Percentiles rank a stretch among this genome's conserved stretches.
Conservation (phyloP, 2,797 vertebrate species). For the Leptatherina wallacei region DNA sequence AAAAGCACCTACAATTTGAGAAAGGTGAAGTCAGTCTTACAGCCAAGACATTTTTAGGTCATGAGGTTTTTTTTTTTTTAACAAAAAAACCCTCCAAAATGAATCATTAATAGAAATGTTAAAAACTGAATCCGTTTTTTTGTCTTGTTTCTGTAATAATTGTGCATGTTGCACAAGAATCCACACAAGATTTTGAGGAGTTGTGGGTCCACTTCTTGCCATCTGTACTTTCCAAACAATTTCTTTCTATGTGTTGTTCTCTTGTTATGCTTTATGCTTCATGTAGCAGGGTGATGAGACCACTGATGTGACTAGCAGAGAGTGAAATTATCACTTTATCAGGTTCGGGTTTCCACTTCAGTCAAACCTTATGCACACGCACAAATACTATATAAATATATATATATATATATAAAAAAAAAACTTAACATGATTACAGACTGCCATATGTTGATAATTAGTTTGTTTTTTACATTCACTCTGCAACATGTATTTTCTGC, state of each 20-base stretch:
- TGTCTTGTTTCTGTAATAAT: no score
- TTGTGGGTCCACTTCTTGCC: no score
- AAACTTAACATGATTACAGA: not conserved
- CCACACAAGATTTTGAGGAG: no score
- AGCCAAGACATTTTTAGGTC: no score
- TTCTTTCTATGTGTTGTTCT: not conserved
- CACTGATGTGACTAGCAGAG: not conserved
- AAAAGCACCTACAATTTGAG: no score
- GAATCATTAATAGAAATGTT: no score
- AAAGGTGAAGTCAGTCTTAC: no score
- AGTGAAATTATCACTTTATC: constrained; percentile 8
- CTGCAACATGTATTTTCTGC: not conserved
- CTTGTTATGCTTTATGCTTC: not conserved
- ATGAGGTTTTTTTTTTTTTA: no score
- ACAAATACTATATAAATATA: not conserved
- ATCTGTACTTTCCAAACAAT: no score
- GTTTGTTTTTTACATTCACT: not conserved
- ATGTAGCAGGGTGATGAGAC: not conserved
- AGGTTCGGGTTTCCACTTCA: not conserved
- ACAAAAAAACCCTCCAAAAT: no score
- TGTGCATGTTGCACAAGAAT: no score
- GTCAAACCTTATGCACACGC: not conserved
- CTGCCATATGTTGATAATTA: not conserved
- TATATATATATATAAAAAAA: not conserved
- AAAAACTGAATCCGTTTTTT: no score